Percentiles rank a stretch among this genome's conserved stretches.
Evolutionary conservation across 2,888 invertebrate genomes (phyloP).

Genomic region (Ernsta delagoae): DNA sequence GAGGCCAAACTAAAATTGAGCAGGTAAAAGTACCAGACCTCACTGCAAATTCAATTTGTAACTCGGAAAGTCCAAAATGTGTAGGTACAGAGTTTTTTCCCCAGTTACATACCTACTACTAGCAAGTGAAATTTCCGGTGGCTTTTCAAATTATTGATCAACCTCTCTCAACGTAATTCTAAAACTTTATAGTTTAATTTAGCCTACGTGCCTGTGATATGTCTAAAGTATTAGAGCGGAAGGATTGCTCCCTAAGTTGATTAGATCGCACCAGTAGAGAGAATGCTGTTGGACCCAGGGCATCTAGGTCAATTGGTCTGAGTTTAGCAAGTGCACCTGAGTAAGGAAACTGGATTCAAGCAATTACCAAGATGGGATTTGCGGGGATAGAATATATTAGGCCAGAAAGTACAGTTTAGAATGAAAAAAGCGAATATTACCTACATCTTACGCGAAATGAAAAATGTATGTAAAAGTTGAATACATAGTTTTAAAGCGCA

Average conservation of each 20-base stretch:
- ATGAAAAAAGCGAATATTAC: not conserved
- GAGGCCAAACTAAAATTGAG: not conserved
- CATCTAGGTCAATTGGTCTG: constrained; percentile 39
- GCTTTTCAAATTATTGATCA: constrained; percentile 10
- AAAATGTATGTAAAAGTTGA: too few species aligned
- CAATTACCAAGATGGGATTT: constrained; percentile 13
- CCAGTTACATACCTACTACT: too few species aligned
- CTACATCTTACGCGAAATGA: too few species aligned
- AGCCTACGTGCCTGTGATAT: constrained; percentile 4
- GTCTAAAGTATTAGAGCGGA: constrained; percentile 32
- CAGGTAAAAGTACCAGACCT: not conserved
- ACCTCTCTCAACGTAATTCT: not conserved
- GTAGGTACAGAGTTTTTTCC: not conserved
- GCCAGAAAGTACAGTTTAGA: not conserved
- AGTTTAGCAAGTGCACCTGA: constrained; percentile 23
- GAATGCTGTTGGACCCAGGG: constrained; percentile 32
- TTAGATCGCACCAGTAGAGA: constrained; percentile 38
- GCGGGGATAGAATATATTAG: not conserved
- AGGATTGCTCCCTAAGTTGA: constrained; percentile 39
- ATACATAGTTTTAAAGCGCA: too few species aligned
- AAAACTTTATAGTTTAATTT: constrained; percentile 4
- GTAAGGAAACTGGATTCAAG: constrained; percentile 7
- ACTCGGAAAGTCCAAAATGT: not conserved
- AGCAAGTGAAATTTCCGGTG: constrained; percentile 18
- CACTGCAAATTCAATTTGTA: not conserved